A percentile compares a stretch with the other conserved stretches of the same genome.
These are phyloP conservation scores for Anodontia alba DNA, from an alignment of 2,888 invertebrate species.

Conservation along the genomic window DNA sequence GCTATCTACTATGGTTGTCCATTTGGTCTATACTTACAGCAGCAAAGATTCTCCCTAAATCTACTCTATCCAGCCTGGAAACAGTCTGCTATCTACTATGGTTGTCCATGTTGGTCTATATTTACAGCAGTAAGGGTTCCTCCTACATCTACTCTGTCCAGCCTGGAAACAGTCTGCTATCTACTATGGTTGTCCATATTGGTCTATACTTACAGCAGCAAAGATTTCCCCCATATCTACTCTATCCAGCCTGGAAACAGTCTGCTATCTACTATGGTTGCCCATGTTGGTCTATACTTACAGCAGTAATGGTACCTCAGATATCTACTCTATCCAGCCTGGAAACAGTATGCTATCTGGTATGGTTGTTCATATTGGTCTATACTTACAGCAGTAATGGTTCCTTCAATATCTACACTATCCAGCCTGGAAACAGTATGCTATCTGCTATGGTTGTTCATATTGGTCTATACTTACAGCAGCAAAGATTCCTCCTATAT, in stretches of 20 bases:
- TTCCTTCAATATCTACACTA: too few species aligned
- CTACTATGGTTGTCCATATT: too few species aligned
- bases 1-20: slow-evolving; percentile 65
- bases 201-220: slow-evolving; percentile 67
- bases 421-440: too few species aligned
- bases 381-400: too few species aligned
- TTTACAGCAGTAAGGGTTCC: slow-evolving; percentile 72
- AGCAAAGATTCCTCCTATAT: too few species aligned
- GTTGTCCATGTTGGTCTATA: slow-evolving; percentile 73
- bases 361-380: too few species aligned
- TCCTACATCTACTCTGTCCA: slow-evolving; percentile 72
- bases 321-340: slow-evolving; percentile 73
- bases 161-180: slow-evolving; percentile 71
- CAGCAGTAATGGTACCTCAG: slow-evolving; percentile 68
- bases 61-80: slow-evolving; percentile 77
- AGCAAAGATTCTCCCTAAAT: slow-evolving; percentile 62
- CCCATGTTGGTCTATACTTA: too few species aligned
- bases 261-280: too few species aligned
- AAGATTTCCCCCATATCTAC: slow-evolving; percentile 67
- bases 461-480: too few species aligned
- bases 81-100: slow-evolving; percentile 69
- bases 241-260: slow-evolving; percentile 77
- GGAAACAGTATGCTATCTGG: too few species aligned
- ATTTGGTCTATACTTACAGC: slow-evolving; percentile 73
- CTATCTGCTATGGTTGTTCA: too few species aligned